Conservation (phyloP, 2,113 vertebrate species). For the Columbina picui region DNA sequence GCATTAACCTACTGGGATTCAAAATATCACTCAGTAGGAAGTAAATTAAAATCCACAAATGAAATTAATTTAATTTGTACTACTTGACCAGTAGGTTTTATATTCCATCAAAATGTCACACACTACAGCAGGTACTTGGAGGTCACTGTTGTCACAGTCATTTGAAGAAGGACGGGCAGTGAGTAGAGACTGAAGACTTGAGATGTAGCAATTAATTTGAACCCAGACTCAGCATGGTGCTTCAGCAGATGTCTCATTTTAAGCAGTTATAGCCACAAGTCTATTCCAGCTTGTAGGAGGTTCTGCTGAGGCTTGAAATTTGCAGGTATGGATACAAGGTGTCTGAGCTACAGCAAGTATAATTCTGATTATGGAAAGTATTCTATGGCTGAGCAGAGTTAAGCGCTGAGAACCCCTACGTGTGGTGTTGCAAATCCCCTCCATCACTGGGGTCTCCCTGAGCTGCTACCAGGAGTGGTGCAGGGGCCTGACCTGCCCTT, state of each 20-base stretch:
- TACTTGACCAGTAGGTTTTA: background rate
- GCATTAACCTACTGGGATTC: background rate
- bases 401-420: background rate
- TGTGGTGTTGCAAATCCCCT: rapidly evolving
- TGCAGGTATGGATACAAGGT: background rate
- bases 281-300: background rate
- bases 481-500: background rate
- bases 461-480: background rate
- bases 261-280: background rate
- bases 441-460: background rate
- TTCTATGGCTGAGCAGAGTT: background rate
- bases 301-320: background rate
- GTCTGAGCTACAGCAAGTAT: background rate
- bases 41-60: constrained; percentile 35
- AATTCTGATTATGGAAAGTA: background rate
- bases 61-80: constrained; percentile 11
- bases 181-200: background rate
- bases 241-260: background rate
- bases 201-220: background rate
- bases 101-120: background rate
- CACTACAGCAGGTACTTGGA: background rate
- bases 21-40: constrained; percentile 19
- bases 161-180: background rate
- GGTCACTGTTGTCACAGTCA: background rate
- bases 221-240: background rate